phyloP scores from a whole-genome alignment of 2,888 invertebrate genomes.

The Meiosimyza decipiens region DNA sequence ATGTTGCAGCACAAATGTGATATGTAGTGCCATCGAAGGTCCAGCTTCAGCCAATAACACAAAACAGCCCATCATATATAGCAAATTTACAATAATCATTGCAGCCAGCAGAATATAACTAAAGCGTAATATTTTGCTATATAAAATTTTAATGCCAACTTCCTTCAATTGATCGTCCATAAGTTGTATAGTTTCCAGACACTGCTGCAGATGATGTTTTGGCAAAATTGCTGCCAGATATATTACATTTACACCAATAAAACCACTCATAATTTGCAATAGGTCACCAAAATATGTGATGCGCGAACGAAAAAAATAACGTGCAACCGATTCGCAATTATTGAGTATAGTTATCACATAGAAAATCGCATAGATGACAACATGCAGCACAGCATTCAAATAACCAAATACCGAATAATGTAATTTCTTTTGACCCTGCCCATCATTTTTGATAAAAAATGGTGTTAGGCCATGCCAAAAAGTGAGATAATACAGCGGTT shows the following conservation, averaged over 20 bases:
- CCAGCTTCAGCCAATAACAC: conserved; percentile 50
- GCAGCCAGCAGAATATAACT: conserved; percentile 54
- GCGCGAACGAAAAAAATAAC: conserved; percentile 62
- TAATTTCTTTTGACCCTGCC: conserved; percentile 48
- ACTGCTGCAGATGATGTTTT: conserved; percentile 57
- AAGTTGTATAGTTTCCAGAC: conserved; percentile 53
- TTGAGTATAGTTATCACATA: conserved; percentile 58
- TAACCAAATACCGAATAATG: conserved; percentile 58
- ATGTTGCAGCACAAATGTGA: conserved; percentile 63
- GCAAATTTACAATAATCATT: conserved; percentile 52
- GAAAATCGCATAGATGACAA: conserved; percentile 53
- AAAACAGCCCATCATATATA: conserved; percentile 58
- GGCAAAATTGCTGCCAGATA: conserved; percentile 59
- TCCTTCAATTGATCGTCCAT: conserved; percentile 58
- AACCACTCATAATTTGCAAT: conserved; percentile 61
- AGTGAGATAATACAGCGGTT: conserved; percentile 57
- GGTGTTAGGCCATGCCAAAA: conserved; percentile 61
- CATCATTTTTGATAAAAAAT: conserved; percentile 53
- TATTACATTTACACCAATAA: conserved; percentile 62
- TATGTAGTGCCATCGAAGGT: conserved; percentile 56
- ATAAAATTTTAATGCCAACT: conserved; percentile 62
- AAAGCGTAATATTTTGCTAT: conserved; percentile 59
- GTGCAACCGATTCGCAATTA: conserved; percentile 62
- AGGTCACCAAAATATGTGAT: conserved; percentile 62
- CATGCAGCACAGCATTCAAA: conserved; percentile 56